Evolutionary conservation across 2,797 vertebrate species (phyloP).

Genomic region (Sebastes oblongus): DNA sequence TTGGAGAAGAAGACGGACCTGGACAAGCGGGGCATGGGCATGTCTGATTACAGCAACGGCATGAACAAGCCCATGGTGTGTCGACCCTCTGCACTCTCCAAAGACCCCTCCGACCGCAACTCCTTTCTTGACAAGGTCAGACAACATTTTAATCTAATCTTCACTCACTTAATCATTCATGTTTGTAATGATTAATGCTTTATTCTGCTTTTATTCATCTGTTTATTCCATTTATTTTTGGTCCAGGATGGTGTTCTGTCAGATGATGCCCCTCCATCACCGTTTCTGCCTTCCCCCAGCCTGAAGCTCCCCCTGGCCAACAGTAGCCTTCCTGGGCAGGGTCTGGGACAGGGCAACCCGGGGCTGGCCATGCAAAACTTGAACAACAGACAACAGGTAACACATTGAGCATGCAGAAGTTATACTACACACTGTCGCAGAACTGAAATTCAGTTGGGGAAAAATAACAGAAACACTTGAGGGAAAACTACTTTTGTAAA

Average conservation of each 20-base stretch:
- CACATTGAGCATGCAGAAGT: background rate
- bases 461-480: background rate
- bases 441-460: background rate
- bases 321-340: constrained; percentile 96
- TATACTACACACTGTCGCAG: background rate
- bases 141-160: background rate
- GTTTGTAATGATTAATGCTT: background rate
- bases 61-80: constrained; percentile 94
- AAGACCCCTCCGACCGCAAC: constrained; percentile 96
- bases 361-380: constrained; percentile 99
- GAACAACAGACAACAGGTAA: constrained; percentile 99
- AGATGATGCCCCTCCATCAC: constrained; percentile 97
- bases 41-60: constrained; percentile 95
- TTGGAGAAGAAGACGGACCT: constrained; percentile 99
- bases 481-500: background rate
- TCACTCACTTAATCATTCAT: background rate
- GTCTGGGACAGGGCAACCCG: constrained; percentile 94
- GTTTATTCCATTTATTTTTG: constrained; percentile 62
- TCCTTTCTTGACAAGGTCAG: constrained; percentile 95
- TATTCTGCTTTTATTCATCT: background rate
- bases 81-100: constrained; percentile 93
- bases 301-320: constrained; percentile 98
- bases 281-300: constrained; percentile 99
- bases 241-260: constrained; percentile 94
- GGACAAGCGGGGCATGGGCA: constrained; percentile 96